Evolutionary conservation across 2,888 invertebrate genomes (phyloP).

Genomic region (Artemia sinica): DNA sequence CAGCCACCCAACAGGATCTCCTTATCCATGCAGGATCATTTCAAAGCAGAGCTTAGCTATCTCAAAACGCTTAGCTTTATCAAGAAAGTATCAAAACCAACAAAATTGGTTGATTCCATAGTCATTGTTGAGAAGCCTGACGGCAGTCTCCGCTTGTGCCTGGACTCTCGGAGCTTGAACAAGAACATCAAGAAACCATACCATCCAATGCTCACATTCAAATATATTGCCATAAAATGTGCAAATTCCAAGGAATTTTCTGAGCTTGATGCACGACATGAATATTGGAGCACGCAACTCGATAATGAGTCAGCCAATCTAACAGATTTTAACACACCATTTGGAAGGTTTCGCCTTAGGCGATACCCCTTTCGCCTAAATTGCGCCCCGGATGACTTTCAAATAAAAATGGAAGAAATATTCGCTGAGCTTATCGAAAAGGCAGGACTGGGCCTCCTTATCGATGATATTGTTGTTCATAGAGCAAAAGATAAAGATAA

Average conservation of each 20-base stretch:
- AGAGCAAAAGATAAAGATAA: not conserved
- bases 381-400: constrained; percentile 13
- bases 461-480: constrained; percentile 14
- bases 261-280: constrained; percentile 23
- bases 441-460: not conserved
- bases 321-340: constrained; percentile 26
- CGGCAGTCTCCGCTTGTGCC: constrained; percentile 24
- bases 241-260: not conserved
- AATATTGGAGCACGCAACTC: constrained; percentile 25
- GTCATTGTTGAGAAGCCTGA: constrained; percentile 24
- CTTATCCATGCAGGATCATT: accelerated
- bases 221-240: constrained; percentile 24
- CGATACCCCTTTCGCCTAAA: constrained; percentile 14
- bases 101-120: constrained; percentile 25
- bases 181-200: constrained; percentile 23
- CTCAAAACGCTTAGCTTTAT: constrained; percentile 20
- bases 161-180: constrained; percentile 26
- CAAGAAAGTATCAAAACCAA: constrained; percentile 23
- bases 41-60: no score
- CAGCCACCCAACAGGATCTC: no score
- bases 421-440: not conserved
- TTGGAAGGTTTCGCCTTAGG: constrained; percentile 24
- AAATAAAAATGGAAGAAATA: not conserved
- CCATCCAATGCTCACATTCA: constrained; percentile 24
- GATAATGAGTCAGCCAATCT: constrained; percentile 24